Percentiles rank a stretch among this genome's conserved stretches.
Conservation (phyloP, 1,140 invertebrate species). For the Eriocheir sinensis region DNA sequence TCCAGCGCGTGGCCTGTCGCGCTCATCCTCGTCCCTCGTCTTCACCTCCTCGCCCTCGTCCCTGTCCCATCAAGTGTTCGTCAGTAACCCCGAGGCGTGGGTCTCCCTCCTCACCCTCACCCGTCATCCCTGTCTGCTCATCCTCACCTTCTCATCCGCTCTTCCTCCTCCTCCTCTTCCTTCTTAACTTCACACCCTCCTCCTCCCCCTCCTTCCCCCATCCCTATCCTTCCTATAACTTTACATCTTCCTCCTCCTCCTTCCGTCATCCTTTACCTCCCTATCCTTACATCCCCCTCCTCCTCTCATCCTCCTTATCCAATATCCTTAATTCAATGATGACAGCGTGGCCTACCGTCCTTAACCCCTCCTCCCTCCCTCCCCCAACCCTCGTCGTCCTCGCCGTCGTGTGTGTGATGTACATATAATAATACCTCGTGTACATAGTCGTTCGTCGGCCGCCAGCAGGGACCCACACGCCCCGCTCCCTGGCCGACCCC, state of each 20-base stretch:
- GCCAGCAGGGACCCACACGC: too few relatives aligned
- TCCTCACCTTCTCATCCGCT: not conserved
- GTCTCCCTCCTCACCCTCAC: not conserved
- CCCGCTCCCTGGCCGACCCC: too few relatives aligned
- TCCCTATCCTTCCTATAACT: not conserved
- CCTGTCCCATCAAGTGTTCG: not conserved
- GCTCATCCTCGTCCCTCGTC: not conserved
- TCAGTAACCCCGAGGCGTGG: not conserved
- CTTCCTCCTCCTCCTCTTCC: not conserved
- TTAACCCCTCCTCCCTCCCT: not conserved
- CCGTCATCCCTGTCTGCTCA: not conserved
- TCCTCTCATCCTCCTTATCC: too few relatives aligned
- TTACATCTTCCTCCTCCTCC: not conserved
- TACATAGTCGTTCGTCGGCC: not conserved
- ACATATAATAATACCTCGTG: not conserved
- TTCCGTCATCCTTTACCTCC: not conserved
- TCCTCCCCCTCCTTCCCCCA: not conserved
- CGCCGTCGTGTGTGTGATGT: not conserved
- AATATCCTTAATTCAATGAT: too few relatives aligned
- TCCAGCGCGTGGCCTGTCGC: too few relatives aligned
- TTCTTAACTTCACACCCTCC: not conserved
- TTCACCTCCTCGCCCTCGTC: not conserved
- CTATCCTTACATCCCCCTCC: too few relatives aligned
- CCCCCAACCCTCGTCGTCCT: not conserved
- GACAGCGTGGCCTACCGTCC: not conserved